phyloP scores from a whole-genome alignment of 2,797 vertebrate genomes.

The Fundulus diaphanus region DNA sequence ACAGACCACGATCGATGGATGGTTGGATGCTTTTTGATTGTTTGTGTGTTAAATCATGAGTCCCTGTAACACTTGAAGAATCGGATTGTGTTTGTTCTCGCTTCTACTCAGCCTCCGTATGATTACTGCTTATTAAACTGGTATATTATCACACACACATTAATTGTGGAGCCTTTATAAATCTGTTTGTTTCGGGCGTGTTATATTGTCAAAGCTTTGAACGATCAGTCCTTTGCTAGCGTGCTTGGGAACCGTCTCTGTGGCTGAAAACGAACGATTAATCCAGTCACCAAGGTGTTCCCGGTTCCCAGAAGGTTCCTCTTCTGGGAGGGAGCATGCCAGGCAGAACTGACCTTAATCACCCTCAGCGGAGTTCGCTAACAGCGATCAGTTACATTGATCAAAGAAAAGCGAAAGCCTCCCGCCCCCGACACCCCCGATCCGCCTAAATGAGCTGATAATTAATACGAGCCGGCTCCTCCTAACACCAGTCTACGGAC shows the following conservation, averaged over 20 bases:
- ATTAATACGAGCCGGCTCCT: conserved; percentile 84
- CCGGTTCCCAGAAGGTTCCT: neutral
- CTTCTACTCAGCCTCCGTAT: neutral
- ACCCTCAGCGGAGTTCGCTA: conserved; percentile 63
- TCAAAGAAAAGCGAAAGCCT: conserved; percentile 61
- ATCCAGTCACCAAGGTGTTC: neutral
- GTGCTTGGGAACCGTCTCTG: neutral
- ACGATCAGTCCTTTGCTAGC: neutral
- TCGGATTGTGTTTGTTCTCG: neutral
- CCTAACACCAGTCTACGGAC: conserved; percentile 78
- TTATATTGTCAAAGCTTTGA: neutral
- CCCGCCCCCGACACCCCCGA: conserved; percentile 45
- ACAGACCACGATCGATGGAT: too few relatives aligned
- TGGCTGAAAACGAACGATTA: neutral
- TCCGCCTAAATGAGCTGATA: conserved; percentile 78
- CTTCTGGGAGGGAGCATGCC: conserved; percentile 37
- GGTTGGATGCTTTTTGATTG: neutral
- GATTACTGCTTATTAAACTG: too few relatives aligned
- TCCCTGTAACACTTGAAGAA: neutral
- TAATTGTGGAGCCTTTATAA: neutral
- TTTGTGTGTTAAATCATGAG: neutral
- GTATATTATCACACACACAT: too few relatives aligned
- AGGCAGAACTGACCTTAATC: conserved; percentile 69
- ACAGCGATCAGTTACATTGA: conserved; percentile 69
- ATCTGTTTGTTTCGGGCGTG: neutral